Evolutionary conservation across 2,113 vertebrate species (phyloP).

Genomic region (Myrmophylax atrothorax): DNA sequence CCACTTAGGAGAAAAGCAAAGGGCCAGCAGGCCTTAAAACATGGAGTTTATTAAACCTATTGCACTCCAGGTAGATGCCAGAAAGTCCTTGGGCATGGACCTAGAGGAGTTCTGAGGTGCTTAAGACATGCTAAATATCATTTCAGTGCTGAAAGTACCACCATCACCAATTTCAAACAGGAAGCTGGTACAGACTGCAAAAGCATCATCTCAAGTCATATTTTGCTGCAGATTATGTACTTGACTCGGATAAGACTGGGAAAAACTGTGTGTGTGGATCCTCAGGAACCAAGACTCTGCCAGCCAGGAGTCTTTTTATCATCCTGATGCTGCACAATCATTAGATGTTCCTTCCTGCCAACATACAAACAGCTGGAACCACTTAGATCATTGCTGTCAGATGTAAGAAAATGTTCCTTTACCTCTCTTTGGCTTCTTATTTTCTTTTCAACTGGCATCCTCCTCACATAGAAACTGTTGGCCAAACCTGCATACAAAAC

Average conservation of each 20-base stretch:
- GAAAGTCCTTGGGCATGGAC: not conserved
- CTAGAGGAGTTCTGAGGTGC: not conserved
- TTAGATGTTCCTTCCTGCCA: not conserved
- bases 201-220: not conserved
- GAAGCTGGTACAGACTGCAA: not conserved
- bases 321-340: not conserved
- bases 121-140: not conserved
- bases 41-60: not conserved
- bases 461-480: not conserved
- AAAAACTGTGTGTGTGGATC: not conserved
- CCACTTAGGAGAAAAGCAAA: not conserved
- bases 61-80: not conserved
- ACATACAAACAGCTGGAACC: not conserved
- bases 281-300: not conserved
- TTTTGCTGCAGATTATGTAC: not conserved
- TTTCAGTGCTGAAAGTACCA: not conserved
- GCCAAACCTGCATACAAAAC: not conserved
- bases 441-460: not conserved
- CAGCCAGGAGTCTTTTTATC: not conserved
- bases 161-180: not conserved
- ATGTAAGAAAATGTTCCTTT: slow-evolving; percentile 5
- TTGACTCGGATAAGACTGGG: not conserved
- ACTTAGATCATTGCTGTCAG: not conserved
- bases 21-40: not conserved
- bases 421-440: not conserved